A percentile compares a stretch with the other conserved stretches of the same genome.
phyloP scores from a whole-genome alignment of 1,140 invertebrate genomes.

The Thalassaphorura encarpata region DNA sequence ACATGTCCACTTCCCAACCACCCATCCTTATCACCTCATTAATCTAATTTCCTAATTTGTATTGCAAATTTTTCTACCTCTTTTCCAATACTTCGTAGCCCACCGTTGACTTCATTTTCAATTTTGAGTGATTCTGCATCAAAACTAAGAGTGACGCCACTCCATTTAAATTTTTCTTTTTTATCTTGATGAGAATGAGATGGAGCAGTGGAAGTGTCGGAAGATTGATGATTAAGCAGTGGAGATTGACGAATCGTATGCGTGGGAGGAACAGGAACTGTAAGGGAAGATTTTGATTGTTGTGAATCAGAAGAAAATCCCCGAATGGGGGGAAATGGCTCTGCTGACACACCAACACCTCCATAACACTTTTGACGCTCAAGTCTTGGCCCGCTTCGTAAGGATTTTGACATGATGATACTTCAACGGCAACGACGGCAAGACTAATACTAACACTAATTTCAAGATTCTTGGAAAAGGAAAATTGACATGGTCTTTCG shows the following conservation, averaged over 20 bases:
- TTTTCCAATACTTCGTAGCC: constrained; percentile 32
- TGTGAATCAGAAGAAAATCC: constrained; percentile 27
- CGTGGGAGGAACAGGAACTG: constrained; percentile 13
- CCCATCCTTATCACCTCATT: background rate
- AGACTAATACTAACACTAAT: no score
- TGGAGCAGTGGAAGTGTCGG: background rate
- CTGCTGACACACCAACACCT: constrained; percentile 1
- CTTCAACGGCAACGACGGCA: no score
- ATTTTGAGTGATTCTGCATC: constrained; percentile 33
- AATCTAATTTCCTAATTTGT: background rate
- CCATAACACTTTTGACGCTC: constrained; percentile 28
- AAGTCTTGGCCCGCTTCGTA: constrained; percentile 5
- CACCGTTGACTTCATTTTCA: constrained; percentile 33
- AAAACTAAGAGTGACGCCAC: constrained; percentile 31
- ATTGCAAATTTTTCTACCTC: constrained; percentile 17
- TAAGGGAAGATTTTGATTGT: constrained; percentile 16
- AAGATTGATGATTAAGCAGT: no score
- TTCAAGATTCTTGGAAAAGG: no score
- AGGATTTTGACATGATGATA: no score
- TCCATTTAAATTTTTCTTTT: constrained; percentile 32
- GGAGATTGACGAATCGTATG: background rate
- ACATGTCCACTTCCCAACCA: no score
- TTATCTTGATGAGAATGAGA: background rate
- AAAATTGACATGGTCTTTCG: no score
- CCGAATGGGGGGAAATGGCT: background rate